These are phyloP conservation scores for Grapholita molesta DNA, from an alignment of 1,140 invertebrate species.

Conservation along the genomic window DNA sequence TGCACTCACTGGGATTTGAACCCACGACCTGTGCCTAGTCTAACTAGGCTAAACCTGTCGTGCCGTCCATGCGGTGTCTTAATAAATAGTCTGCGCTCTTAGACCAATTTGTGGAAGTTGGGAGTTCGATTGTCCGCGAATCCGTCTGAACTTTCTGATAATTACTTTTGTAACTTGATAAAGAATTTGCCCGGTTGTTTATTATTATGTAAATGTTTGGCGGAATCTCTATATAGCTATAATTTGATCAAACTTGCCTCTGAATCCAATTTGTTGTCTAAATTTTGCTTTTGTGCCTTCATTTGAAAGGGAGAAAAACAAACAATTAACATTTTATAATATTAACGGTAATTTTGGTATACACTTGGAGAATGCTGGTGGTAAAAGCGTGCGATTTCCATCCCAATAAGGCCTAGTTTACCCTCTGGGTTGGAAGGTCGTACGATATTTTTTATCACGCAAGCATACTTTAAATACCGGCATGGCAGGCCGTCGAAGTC, in stretches of 20 bases:
- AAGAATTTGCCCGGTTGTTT: not conserved
- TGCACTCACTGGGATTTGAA: no score
- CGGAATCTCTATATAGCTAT: not conserved
- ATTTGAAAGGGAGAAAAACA: not conserved
- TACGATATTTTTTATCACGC: no score
- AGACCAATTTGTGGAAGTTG: not conserved
- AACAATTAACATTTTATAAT: not conserved
- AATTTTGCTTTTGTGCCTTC: not conserved
- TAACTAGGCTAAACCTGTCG: no score
- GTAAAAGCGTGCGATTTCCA: no score
- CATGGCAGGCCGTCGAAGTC: no score
- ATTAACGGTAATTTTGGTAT: no score
- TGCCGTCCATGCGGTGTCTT: no score
- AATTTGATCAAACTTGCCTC: not conserved
- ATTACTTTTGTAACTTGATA: not conserved
- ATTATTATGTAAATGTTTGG: not conserved
- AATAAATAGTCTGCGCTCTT: not conserved
- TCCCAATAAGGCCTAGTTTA: no score
- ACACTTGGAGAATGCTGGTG: no score
- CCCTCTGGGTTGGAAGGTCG: no score
- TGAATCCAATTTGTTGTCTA: not conserved
- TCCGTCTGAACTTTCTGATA: not conserved
- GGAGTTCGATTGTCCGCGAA: not conserved
- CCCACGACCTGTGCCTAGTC: no score
- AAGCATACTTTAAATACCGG: no score